Base-by-base conservation (phyloP, 2,113 vertebrate species). In the Equus przewalskii region DNA sequence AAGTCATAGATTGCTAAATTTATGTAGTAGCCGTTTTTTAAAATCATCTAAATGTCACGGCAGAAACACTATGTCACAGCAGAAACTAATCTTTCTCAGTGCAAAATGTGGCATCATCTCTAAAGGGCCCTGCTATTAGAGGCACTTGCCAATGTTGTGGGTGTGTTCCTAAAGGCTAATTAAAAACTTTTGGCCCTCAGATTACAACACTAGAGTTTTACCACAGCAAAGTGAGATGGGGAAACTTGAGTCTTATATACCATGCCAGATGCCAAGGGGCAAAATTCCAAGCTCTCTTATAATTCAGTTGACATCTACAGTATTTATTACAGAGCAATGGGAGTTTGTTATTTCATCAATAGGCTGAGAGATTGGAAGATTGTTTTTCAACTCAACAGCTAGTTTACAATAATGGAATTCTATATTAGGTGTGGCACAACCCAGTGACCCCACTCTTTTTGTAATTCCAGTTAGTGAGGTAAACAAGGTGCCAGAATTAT, bases 321-420 rank as follows among this genome's bases (percentile, higher is more conserved):
- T 97, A 76, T 97, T 95, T 97, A 90, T 90, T 82, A 51, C 12
- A 60, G 54, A 70, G 26, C 30, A 62, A 79, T 15, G 15, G 70
- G 56, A 56, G 30, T 80, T 98, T 56, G 19, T 84, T 85, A 95
- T 84, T 96, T 97, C 70, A 51, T 81, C 14, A 8, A 62, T 91
- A 81, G n/a, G 22, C 62, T 75, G 73, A 93, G 36, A 69, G 30
- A 96, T 54, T 49, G 26, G 56, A 85, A 93, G n/a, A 62, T 56
- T 82, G 79, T 33, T 72, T 92, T 89, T 51, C 49, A 58, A 0
- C 54, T 90, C 60, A 95, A 41, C 56, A 81, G 78, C 85, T 80
- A n/a, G 62, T 90, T 97, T 97, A 91, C 89, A 97, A 46, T 92
- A 93, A 93, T 85, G 81, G 54, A 92, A 89, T 94, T 78, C 81